Conservation (phyloP, 2,797 vertebrate genomes). For the Huso huso region DNA sequence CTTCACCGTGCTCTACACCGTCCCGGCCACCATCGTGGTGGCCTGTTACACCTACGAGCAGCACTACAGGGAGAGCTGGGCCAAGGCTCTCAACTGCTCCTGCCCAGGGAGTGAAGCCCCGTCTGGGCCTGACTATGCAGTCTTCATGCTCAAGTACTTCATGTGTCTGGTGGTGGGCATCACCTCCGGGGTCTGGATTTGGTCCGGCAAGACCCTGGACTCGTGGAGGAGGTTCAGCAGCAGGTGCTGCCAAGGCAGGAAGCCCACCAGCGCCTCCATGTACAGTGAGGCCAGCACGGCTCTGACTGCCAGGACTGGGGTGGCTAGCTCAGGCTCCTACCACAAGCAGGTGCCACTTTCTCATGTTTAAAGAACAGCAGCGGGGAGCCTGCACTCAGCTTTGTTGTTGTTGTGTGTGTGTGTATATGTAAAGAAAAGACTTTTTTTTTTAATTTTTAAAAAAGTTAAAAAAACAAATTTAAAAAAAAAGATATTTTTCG, state of each 20-base stretch:
- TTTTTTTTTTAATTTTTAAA: too few relatives aligned
- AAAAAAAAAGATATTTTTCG: too few relatives aligned
- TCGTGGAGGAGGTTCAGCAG: constrained; percentile 81
- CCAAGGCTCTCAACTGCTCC: constrained; percentile 73
- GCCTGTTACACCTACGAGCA: constrained; percentile 93
- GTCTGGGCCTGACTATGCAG: constrained; percentile 71
- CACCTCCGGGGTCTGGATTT: constrained; percentile 95
- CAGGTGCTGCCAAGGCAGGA: constrained; percentile 69
- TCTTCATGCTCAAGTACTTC: constrained; percentile 98
- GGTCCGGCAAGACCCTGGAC: constrained; percentile 90
- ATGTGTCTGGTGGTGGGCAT: constrained; percentile 95
- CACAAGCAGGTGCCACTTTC: constrained; percentile 82
- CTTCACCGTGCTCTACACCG: constrained; percentile 90
- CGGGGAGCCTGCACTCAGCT: neutral
- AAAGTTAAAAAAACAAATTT: too few relatives aligned
- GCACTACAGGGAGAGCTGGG: constrained; percentile 84
- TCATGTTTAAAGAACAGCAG: constrained; percentile 62
- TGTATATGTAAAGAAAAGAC: too few relatives aligned
- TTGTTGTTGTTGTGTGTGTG: too few relatives aligned
- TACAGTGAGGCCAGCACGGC: constrained; percentile 66
- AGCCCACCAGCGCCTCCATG: constrained; percentile 59
- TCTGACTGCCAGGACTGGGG: constrained; percentile 63
- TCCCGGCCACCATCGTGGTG: constrained; percentile 85
- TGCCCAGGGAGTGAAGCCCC: constrained; percentile 51
- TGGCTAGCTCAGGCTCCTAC: constrained; percentile 64